Conservation (phyloP, 2,113 vertebrate genomes). For the Carlito syrichta region DNA sequence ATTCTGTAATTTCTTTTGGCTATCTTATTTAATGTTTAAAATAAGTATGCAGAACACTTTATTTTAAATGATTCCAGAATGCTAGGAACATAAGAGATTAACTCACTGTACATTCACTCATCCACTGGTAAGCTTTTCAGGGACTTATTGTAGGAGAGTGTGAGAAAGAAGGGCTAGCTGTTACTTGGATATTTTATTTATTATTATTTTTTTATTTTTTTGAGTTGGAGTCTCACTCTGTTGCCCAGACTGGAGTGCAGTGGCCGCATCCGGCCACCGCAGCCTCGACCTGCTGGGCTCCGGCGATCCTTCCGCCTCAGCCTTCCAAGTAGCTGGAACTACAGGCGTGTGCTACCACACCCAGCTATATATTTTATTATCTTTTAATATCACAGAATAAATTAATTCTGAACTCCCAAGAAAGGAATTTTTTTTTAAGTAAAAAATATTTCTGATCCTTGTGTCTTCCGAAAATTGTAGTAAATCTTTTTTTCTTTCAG, state of each 20-base stretch:
- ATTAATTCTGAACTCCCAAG: not conserved
- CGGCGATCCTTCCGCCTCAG: too few species aligned
- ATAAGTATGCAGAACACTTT: not conserved
- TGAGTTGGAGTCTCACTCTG: too few species aligned
- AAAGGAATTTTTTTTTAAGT: not conserved
- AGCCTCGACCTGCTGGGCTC: too few species aligned
- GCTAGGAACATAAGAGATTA: not conserved
- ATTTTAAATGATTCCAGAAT: conserved; percentile 7
- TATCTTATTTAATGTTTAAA: not conserved
- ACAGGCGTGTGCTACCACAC: too few species aligned
- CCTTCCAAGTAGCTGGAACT: too few species aligned
- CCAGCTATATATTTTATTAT: too few species aligned
- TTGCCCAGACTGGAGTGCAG: too few species aligned
- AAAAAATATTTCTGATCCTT: conserved; percentile 8
- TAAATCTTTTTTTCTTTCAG: too few species aligned
- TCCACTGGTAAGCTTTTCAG: not conserved
- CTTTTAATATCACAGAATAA: too few species aligned
- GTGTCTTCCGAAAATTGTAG: not conserved
- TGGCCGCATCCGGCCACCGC: too few species aligned
- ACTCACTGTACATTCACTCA: not conserved
- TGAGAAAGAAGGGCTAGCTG: not conserved
- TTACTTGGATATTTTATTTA: not conserved
- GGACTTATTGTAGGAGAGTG: not conserved
- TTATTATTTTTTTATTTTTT: too few species aligned
- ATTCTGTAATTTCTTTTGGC: not conserved